These are phyloP conservation scores for Protosalanx chinensis DNA, from an alignment of 2,797 vertebrate genomes.

Conservation along the genomic window DNA sequence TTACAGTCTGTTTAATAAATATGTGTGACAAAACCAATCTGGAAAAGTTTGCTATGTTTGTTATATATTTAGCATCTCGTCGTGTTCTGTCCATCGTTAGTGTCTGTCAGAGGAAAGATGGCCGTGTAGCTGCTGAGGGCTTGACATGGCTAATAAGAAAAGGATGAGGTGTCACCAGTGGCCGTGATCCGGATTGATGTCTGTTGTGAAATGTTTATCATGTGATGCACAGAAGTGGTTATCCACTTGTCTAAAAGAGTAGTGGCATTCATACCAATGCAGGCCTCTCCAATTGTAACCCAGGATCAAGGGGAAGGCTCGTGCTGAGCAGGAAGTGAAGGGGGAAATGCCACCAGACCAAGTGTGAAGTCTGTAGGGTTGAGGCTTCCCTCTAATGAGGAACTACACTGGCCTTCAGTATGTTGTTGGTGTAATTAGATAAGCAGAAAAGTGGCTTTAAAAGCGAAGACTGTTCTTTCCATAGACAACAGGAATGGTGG, in stretches of 20 bases:
- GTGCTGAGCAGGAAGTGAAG: conserved; percentile 12
- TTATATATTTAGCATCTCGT: not conserved
- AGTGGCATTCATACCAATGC: not conserved
- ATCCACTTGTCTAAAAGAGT: not conserved
- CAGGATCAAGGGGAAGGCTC: conserved; percentile 16
- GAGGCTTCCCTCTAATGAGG: conserved; percentile 23
- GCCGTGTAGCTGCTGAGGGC: not conserved
- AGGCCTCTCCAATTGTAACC: not conserved
- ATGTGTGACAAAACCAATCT: conserved; percentile 36
- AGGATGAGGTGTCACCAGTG: not conserved
- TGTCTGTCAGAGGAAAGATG: not conserved
- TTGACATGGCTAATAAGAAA: not conserved
- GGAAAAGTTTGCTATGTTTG: not conserved
- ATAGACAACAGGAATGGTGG: too few relatives aligned
- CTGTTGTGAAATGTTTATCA: conserved; percentile 3
- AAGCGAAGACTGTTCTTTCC: too few relatives aligned
- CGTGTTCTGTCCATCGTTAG: not conserved
- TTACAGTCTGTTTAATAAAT: conserved; percentile 67
- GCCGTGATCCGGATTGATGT: not conserved
- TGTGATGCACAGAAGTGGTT: conserved; percentile 13
- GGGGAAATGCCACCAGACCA: conserved; percentile 13
- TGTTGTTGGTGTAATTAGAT: too few relatives aligned
- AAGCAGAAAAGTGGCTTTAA: too few relatives aligned
- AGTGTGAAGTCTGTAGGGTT: conserved; percentile 6
- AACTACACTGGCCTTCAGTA: conserved; percentile 15